Percentiles rank a stretch among this genome's conserved stretches.
Conservation (phyloP, 2,888 invertebrate species). For the Julus scanicus region DNA sequence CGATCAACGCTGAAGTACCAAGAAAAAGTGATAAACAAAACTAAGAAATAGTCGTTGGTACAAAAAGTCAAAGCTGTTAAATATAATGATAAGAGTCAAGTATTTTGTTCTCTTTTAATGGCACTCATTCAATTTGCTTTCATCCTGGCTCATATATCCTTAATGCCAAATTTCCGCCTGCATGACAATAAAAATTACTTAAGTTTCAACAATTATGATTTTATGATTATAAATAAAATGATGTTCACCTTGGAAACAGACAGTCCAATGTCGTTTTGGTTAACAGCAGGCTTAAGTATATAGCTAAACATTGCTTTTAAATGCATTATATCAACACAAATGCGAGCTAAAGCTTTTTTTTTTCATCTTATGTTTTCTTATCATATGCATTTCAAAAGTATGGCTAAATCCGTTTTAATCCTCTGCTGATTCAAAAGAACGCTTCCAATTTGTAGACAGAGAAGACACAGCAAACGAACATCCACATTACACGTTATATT, state of each 20-base stretch:
- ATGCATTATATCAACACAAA: constrained; percentile 2
- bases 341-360: not conserved
- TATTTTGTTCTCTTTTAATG: constrained; percentile 44
- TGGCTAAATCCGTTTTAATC: not conserved
- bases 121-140: constrained; percentile 45
- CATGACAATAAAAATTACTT: constrained; percentile 40
- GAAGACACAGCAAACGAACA: not conserved
- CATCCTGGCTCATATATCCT: not conserved
- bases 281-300: not conserved
- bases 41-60: not conserved
- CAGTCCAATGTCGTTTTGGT: constrained; percentile 26
- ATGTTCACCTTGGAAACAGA: constrained; percentile 41
- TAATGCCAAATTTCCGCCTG: not conserved
- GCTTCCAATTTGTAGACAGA: constrained; percentile 5
- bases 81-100: constrained; percentile 43
- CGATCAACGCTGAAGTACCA: constrained; percentile 31
- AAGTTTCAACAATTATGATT: constrained; percentile 36
- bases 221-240: constrained; percentile 3
- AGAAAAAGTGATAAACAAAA: constrained; percentile 44
- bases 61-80: constrained; percentile 37
- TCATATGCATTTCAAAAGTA: not conserved
- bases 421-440: not conserved
- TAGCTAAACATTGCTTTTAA: not conserved
- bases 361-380: not conserved
- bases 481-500: not conserved